Evolutionary conservation across 2,888 invertebrate species (phyloP).

Genomic region (Idaea biselata): DNA sequence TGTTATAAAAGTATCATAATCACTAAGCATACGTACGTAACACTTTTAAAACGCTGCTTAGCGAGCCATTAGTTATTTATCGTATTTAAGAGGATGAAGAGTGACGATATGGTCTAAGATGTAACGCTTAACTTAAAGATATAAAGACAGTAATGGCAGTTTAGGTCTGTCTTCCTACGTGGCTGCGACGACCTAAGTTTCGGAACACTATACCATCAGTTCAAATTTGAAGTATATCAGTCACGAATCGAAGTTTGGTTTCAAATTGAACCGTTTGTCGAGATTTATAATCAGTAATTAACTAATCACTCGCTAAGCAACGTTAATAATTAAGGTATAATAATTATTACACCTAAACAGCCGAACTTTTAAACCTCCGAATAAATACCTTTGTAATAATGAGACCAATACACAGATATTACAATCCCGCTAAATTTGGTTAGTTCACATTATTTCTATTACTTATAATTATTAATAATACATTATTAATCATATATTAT

Average conservation of each 20-base stretch:
- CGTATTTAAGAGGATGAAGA: neutral
- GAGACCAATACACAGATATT: constrained; percentile 66
- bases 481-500: constrained; percentile 24
- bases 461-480: constrained; percentile 56
- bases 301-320: neutral
- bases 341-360: neutral
- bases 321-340: neutral
- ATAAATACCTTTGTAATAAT: constrained; percentile 61
- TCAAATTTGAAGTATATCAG: no score
- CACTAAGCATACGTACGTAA: neutral
- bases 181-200: no score
- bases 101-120: no score
- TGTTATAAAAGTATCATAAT: neutral
- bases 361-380: constrained; percentile 12
- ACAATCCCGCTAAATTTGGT: constrained; percentile 68
- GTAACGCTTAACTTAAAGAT: no score
- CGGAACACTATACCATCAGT: no score
- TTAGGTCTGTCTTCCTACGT: no score
- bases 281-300: neutral
- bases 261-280: no score
- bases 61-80: neutral
- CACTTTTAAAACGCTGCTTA: neutral
- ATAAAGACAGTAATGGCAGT: no score
- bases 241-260: no score
- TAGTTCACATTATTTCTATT: constrained; percentile 55